Base-by-base conservation (phyloP, 2,888 invertebrate species). In the Tribolium freemani region DNA sequence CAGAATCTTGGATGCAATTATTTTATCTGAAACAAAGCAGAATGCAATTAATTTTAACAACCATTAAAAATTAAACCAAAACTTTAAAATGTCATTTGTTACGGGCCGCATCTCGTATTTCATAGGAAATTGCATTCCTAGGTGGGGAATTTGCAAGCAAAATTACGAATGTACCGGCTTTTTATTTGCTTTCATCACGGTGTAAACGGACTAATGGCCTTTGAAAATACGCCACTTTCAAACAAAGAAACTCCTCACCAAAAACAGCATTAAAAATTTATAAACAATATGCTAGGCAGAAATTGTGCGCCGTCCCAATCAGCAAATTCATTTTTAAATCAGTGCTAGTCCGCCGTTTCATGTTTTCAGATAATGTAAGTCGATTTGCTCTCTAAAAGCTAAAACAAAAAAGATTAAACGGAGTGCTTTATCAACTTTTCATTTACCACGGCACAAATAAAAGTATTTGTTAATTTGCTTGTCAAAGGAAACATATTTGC, bases 11-110 rank as follows among this genome's bases (percentile, higher is more conserved):
- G 48, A 30, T 64, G 67, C 58, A 63, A 71, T 75, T 73, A 73
- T 45, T 69, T 72, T 66, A 75, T 73, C 79, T 79, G 77, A 20
- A 78, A 79, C 64, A 73, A 75, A 70, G 70, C 67, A 74, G 10
- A 66, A 53, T 60, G 54, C 31, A 74, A 71, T 66, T 57, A 71
- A 66, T 73, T 56, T 66, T 69, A 63, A 72, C 64, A 58, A 71
- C 51, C 46, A 13, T 61, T 64, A 48, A 50, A 69, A 75, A 75
- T 75, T 75, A 70, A 75, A 75, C 26, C 44, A 64, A 61, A 70
- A 70, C 66, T 71, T 58, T 53, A 21, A 64, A 70, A 56, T 50
- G 70, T 50, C 63, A 74, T 71, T 71, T 72, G 68, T 74, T 67
- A 69, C 38, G 21, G 38, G 50, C 53, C 31, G 26, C 38, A 21